Evolutionary conservation across 2,113 vertebrate species (phyloP).

Genomic region (Oncorhynchus tshawytscha): DNA sequence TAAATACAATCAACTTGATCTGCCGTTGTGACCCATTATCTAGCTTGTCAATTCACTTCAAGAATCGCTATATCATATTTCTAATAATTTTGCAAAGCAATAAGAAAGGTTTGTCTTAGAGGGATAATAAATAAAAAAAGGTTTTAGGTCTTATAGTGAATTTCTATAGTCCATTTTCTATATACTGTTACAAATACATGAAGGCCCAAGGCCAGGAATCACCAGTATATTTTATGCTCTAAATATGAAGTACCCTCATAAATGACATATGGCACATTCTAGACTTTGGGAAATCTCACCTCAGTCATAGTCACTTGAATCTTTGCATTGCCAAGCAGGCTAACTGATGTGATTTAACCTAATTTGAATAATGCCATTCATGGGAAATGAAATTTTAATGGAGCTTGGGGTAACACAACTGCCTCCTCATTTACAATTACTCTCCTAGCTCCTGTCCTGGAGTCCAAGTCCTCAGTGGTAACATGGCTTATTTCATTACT

Average conservation of each 20-base stretch:
- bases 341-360: slow-evolving; percentile 77
- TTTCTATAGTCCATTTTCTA: slow-evolving; percentile 27
- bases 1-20: not conserved
- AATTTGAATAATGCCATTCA: slow-evolving; percentile 81
- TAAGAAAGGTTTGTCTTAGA: slow-evolving; percentile 34
- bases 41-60: not conserved
- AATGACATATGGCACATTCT: slow-evolving; percentile 51
- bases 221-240: slow-evolving; percentile 49
- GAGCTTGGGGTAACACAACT: slow-evolving; percentile 67
- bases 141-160: not conserved
- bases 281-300: slow-evolving; percentile 63
- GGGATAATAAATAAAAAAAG: not conserved
- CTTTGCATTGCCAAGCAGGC: slow-evolving; percentile 68
- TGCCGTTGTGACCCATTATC: not conserved
- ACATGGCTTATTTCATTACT: slow-evolving; percentile 61
- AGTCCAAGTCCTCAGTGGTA: slow-evolving; percentile 42
- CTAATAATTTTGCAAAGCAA: slow-evolving; percentile 28
- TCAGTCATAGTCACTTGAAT: slow-evolving; percentile 66
- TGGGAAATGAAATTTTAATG: slow-evolving; percentile 77
- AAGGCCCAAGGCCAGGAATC: slow-evolving; percentile 32
- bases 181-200: slow-evolving; percentile 30
- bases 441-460: slow-evolving; percentile 29
- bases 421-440: slow-evolving; percentile 63
- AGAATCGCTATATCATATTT: slow-evolving; percentile 5
- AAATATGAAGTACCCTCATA: slow-evolving; percentile 52